These are phyloP conservation scores for Sus scrofa DNA, from an alignment of 2,113 vertebrate species.

Conservation along the genomic window DNA sequence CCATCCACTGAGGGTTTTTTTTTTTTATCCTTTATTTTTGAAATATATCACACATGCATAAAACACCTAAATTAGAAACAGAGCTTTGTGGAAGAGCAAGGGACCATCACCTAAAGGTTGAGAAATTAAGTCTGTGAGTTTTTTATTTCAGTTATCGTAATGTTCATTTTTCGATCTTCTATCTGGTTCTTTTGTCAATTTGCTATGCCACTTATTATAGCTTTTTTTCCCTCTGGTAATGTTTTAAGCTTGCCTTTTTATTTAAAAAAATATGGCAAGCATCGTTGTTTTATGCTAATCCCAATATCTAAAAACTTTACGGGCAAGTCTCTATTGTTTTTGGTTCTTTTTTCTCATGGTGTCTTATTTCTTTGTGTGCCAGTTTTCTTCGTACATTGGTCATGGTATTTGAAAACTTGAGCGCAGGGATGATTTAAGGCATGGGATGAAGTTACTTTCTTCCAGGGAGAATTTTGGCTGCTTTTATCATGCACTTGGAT, in stretches of 20 bases:
- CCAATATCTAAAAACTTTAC: not conserved
- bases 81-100: not conserved
- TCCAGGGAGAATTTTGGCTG: not conserved
- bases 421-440: not conserved
- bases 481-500: fast-evolving
- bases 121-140: not conserved
- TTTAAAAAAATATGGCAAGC: not conserved
- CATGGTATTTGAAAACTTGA: not conserved
- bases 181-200: not conserved
- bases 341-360: not conserved
- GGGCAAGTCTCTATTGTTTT: not conserved
- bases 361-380: not conserved
- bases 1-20: not conserved
- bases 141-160: not conserved
- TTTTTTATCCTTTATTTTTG: not conserved
- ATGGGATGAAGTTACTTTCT: not conserved
- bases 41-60: not conserved
- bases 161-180: not conserved
- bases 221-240: not conserved
- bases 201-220: not conserved
- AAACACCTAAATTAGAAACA: not conserved
- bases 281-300: not conserved
- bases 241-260: not conserved
- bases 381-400: not conserved
- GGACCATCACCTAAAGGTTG: not conserved